Percentiles rank a stretch among this genome's conserved stretches.
Conservation (phyloP, 2,113 vertebrate species). For the Lagenorhynchus albirostris region DNA sequence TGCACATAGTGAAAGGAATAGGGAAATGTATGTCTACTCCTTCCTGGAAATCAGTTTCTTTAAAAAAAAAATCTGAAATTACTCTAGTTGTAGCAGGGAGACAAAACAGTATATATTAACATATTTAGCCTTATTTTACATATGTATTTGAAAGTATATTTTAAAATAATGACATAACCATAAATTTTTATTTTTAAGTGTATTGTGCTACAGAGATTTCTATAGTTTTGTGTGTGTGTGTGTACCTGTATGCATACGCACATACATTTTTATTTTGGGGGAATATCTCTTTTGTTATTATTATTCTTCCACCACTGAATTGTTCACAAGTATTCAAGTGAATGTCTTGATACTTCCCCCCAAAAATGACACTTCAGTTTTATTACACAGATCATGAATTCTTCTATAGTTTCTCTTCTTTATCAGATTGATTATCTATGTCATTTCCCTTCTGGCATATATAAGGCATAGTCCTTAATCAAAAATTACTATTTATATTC, state of each 20-base stretch:
- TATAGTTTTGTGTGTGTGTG: not conserved
- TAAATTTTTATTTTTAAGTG: not conserved
- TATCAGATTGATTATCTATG: not conserved
- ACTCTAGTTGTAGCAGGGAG: not conserved
- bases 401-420: not conserved
- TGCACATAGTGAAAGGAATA: not conserved
- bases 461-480: not conserved
- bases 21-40: not conserved
- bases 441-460: conserved; percentile 9
- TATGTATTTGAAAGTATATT: not conserved
- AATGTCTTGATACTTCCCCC: not conserved
- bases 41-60: not conserved
- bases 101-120: not conserved
- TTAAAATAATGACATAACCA: not conserved
- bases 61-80: not conserved
- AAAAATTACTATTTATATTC: not conserved
- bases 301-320: not conserved
- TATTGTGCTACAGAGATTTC: not conserved
- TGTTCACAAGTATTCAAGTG: not conserved
- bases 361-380: not conserved
- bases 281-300: not conserved
- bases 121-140: not conserved
- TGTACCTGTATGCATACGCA: not conserved
- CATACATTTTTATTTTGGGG: not conserved
- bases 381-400: not conserved